Base-by-base conservation (phyloP, 2,888 invertebrate genomes). In the Rhyacophila evoluta region DNA sequence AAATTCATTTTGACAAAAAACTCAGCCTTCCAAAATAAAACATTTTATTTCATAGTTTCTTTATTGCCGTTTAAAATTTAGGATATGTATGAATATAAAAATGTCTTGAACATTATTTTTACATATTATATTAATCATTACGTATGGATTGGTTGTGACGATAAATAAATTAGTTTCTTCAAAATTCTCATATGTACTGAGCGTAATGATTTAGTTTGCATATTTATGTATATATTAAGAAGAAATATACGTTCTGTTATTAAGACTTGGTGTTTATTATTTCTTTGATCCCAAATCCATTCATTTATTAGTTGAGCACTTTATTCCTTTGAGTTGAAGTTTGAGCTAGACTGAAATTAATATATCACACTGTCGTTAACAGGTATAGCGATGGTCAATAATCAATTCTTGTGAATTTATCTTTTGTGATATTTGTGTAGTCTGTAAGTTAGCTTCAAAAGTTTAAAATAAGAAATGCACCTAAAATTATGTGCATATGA, bases 121-220 rank as follows among this genome's bases (percentile, higher is more conserved):
- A 55, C 55, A 55, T 55, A 55, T 55, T 55, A 55, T 55, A 55
- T 55, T 55, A 55, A 55, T 55, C 55, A 55, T 55, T 55, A 70
- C 29, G 38, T 75, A 75, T 70, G 71, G 75, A 75, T 75, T 75
- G 75, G 75, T 75, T 75, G 75, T 75, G 75, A 75, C 71, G 75
- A 71, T 70, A 38, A 55, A 55, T 25, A 39, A 6, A 39, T 4
- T 39, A 55, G 55, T 25, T 55, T 55, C 55, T 55, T 55, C 55
- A 55, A 25, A 55, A 55, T 55, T 55, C 55, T 55, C 55, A 55
- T 55, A 55, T 55, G 55, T 55, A 55, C 55, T 55, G 55, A 55
- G 55, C 55, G 19, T 55, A 55, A 55, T 55, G 55, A 19, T 55
- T 55, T 55, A 55, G 25, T 55, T 55, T 19, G 55, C 55, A 55